Evolutionary conservation across 2,888 invertebrate genomes (phyloP), one percentile per base, ranked within the genome.

Genomic region (Rhagonycha fulva): DNA sequence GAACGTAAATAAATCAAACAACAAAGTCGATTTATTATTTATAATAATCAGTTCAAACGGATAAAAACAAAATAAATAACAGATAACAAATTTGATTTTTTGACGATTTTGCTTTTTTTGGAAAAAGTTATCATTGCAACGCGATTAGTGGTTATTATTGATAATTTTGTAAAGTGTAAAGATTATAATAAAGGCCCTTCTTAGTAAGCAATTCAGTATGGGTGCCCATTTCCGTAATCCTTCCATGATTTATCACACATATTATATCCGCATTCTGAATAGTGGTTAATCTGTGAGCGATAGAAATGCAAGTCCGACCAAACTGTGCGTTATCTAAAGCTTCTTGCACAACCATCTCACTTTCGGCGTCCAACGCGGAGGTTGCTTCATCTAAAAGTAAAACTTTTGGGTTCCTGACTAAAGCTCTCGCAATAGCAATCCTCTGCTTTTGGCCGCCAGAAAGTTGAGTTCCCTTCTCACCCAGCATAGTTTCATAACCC

Each of bases 281-380:
- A 0, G 96, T 96, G 74, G 95, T 94, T 67, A 97, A 89, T 74
- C 97, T 90, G 87, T 97, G 97, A 0, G 97, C 97, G 81, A 97
- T 96, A 82, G 94, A 93, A 60, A 97, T 93, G 78, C 95, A 96
- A 0, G 96, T 97, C 77, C 96, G 91, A 0, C 95, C 96, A 63
- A 91, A 90, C 83, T 94, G 93, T 0, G 96, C 97, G 74, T 91
- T 90, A 86, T 97, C 96, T 72, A 97, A 87, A 0, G 97, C 96
- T 84, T 94, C 94, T 90, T 97, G 97, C 1, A 97, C 97, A 79
- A 96, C 93, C 90, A 93, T 94, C 89, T 97, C 97, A 86, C 95
- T 96, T 87, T 95, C 94, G 2, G 93, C 93, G 85, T 96, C 96
- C 69, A 96, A 88, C 4, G 96, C 96, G 19, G 96, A 96, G 3